Evolutionary conservation across 2,888 invertebrate genomes (phyloP), one percentile per base, ranked within the genome.

Genomic region (Scaptomyza flava): DNA sequence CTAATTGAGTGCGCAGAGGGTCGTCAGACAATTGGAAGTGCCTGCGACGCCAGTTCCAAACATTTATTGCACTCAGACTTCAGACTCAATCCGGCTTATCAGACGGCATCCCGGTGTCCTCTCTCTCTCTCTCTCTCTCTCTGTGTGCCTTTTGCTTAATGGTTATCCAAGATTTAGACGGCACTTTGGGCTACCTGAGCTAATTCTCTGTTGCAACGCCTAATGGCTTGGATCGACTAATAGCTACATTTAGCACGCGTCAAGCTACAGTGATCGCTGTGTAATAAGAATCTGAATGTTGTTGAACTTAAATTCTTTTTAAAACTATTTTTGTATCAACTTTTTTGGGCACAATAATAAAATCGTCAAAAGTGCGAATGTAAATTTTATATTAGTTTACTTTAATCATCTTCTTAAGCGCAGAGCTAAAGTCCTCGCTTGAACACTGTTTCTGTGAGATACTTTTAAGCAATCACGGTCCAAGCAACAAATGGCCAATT

Each of bases 211-310:
- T 9, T 50, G 50, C 50, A 50, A 4, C 12, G 76, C 59, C 63
- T 73, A 73, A 73, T 76, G 72, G 53, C 56, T 33, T 48, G 1
- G 50, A 53, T 42, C 57, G 67, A 51, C 84, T 83, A 83, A 75
- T 80, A 77, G 86, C 57, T 46, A 51, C 79, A 86, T 82, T 82
- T 84, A 82, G 81, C 87, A 87, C 87, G 81, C 87, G 81, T 60
- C 66, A 68, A 62, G n/a, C 46, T 17, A 38, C 61, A 62, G 33
- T 33, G 14, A 11, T 27, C 33, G 27, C 47, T 41, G 7, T 14
- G 0, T 14, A 12, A 7, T 23, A 4, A 36, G 6, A 5, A 36
- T 6, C 1, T 9, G 6, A 11, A 14, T 46, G 3, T 27, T 45
- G 27, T 27, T 45, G n/a, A 9, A n/a, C n/a, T 27, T 9, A 6